Base-by-base conservation (phyloP, 1,140 invertebrate genomes). In the Tenebrio molitor region DNA sequence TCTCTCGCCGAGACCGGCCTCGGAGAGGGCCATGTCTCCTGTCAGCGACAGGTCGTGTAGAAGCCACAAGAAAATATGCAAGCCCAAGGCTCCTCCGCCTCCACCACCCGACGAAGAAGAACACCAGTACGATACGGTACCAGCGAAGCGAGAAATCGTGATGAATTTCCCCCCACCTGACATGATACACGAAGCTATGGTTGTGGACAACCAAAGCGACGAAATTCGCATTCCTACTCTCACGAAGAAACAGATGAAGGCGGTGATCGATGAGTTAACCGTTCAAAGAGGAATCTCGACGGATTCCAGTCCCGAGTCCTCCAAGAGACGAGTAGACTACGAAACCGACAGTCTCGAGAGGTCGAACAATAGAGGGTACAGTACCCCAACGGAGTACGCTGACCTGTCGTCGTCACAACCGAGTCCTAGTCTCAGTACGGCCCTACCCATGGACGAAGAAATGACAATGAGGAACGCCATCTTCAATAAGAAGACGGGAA, bases 301-400 rank as follows among this genome's bases (percentile, higher is more conserved):
- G 7, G 50, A 58, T 5, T 58, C 50, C 5, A 58, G 50, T 58
- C 50, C 50, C 1, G 50, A 58, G 14, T 29, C 50, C 1, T 7
- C 17, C 1, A 77, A 78, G 33, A 73, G 75, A 65, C 84, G 84
- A 8, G 83, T 87, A 50, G 89, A 92, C 67, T 94, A 93, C 74
- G 92, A 95, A 77, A 89, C 91, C 0, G 93, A 95, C 74, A 95
- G 93, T 81, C 83, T 94, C 58, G 92, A 95, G 82, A 86, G 91
- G 73, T 82, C 85, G 1, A 88, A 62, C 46, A 73, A 65, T 8
- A 67, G 82, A 76, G 84, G 84, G n/a, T 86, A 85, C 5, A 86
- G 86, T 2, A 89, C 87, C 5, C 89, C 90, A 0, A 88, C 88
- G 0, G 89, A 92, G 14, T 90, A 88, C 77, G 83, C 81, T 29